Evolutionary conservation across 2,113 vertebrate genomes (phyloP), one percentile per base, ranked within the genome.

Genomic region (Limanda limanda): DNA sequence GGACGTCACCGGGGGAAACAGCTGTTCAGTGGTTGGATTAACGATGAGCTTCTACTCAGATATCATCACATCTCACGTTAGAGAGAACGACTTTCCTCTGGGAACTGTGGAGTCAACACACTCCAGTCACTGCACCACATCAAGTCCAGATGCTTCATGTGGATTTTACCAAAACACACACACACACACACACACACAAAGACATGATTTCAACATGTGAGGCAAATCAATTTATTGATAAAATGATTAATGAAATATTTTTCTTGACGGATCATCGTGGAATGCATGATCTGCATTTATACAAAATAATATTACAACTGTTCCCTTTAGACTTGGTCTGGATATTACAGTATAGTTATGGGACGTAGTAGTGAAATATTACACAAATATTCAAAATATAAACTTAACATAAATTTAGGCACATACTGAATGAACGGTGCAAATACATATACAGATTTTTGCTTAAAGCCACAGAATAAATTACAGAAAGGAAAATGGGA

Each of bases 331-430:
- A 82, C 72, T 85, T 71, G 76, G 35, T 79, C 73, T 61, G 66
- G 74, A 68, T 52, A 66, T 76, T 72, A 72, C 64, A 72, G 56
- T 70, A 65, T 74, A 73, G 65, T 31, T 68, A 83, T 55, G 80
- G 51, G 60, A 48, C 20, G 55, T 64, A 72, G 74, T 78, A 73
- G 64, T 48, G 80, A 83, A 75, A 76, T 76, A 84, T 83, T 78
- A 91, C 79, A 90, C 81, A 91, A 89, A 86, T 83, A 89, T 68
- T 74, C 79, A 85, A 88, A 81, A 78, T 85, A 92, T 60, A 90
- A 88, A 90, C 86, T 74, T 79, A 71, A 79, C 90, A 91, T 65
- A 92, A 91, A 92, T 92, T 87, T 81, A 94, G 94, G 93, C 92
- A 94, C 94, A 78, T 94, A 64, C 20, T 67, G 68, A 77, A 76